A percentile compares a stretch with the other conserved stretches of the same genome.
These are phyloP conservation scores for Tetramorium simillimum DNA, from an alignment of 1,140 invertebrate genomes.

Conservation along the genomic window DNA sequence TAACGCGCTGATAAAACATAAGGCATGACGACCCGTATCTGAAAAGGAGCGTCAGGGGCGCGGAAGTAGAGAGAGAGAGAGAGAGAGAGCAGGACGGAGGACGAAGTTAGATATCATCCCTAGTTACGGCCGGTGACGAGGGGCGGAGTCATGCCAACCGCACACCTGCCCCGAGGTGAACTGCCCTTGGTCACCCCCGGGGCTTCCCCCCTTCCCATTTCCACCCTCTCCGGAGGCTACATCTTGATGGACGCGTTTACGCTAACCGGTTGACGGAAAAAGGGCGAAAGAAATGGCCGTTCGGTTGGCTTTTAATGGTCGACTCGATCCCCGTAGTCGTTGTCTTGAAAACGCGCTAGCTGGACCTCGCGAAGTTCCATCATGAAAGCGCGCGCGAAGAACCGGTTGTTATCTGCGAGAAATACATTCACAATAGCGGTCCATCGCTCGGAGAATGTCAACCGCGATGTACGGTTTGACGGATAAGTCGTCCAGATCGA, in stretches of 20 bases:
- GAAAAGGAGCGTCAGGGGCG: slow-evolving; percentile 74
- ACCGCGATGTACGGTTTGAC: slow-evolving; percentile 29
- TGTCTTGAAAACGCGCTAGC: slow-evolving; percentile 10
- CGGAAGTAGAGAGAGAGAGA: background rate
- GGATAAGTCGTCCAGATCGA: slow-evolving; percentile 13
- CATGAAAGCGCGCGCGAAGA: slow-evolving; percentile 73
- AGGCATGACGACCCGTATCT: slow-evolving; percentile 59
- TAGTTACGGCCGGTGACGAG: slow-evolving; percentile 82
- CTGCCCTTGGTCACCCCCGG: slow-evolving; percentile 73
- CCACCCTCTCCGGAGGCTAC: slow-evolving; percentile 67
- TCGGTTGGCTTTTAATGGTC: slow-evolving; percentile 60
- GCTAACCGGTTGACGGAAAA: slow-evolving; percentile 56
- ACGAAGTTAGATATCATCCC: slow-evolving; percentile 83
- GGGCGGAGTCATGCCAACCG: slow-evolving; percentile 81
- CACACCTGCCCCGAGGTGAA: slow-evolving; percentile 80
- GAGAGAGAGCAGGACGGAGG: slow-evolving; percentile 36
- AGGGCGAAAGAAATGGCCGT: slow-evolving; percentile 68
- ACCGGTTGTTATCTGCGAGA: slow-evolving; percentile 57
- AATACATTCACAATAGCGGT: slow-evolving; percentile 44
- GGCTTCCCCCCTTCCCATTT: slow-evolving; percentile 33
- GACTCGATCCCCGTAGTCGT: slow-evolving; percentile 16
- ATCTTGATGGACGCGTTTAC: slow-evolving; percentile 72
- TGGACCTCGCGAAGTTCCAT: slow-evolving; percentile 12
- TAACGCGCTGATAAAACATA: slow-evolving; percentile 74
- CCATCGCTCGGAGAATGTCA: slow-evolving; percentile 15